A percentile compares a stretch with the other conserved stretches of the same genome.
Conservation (phyloP, 2,888 invertebrate genomes). For the Halictus quadricinctus region DNA sequence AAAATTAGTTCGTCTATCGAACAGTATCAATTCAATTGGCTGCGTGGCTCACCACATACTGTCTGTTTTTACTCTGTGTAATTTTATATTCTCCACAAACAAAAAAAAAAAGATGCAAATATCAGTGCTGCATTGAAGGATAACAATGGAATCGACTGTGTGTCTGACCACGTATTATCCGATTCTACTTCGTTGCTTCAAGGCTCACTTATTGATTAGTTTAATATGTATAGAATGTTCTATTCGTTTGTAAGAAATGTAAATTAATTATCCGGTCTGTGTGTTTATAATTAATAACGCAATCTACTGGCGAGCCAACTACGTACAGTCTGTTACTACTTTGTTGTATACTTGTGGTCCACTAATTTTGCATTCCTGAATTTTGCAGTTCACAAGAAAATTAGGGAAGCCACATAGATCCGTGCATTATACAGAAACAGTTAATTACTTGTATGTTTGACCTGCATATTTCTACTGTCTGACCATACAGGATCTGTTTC, state of each 20-base stretch:
- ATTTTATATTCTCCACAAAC: background rate
- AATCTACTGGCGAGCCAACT: background rate
- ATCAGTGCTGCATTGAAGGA: background rate
- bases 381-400: background rate
- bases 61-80: background rate
- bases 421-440: background rate
- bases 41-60: background rate
- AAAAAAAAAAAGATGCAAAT: background rate
- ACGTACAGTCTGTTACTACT: background rate
- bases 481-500: too few species aligned
- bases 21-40: background rate
- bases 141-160: background rate
- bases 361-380: background rate
- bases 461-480: background rate
- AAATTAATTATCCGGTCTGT: background rate
- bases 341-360: background rate
- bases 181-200: background rate
- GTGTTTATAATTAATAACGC: background rate
- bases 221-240: background rate
- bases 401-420: background rate
- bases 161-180: background rate
- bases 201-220: background rate
- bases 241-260: background rate
- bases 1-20: background rate
- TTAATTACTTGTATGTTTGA: background rate